Percentiles rank a stretch among this genome's conserved stretches.
phyloP scores from a whole-genome alignment of 2,113 vertebrate genomes.

The Taxidea taxus region DNA sequence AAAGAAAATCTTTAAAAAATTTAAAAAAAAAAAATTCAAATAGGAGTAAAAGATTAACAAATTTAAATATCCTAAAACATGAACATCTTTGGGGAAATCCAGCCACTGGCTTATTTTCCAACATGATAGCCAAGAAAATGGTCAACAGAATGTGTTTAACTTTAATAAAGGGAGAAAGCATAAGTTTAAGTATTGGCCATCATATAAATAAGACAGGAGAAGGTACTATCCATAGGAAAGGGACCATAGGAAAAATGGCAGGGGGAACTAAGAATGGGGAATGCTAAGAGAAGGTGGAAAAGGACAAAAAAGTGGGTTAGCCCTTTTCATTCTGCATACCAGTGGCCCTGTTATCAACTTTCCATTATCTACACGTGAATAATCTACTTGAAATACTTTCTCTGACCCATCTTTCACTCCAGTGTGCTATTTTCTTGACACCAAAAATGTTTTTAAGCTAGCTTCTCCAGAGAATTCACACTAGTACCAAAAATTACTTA shows the following conservation, averaged over 20 bases:
- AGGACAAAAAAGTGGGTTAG: neutral
- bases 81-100: neutral
- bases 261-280: neutral
- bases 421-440: neutral
- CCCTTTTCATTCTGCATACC: neutral
- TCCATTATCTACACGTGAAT: neutral
- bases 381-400: neutral
- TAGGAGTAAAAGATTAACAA: neutral
- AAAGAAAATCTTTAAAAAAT: too few relatives aligned
- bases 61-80: neutral
- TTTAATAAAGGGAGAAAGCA: neutral
- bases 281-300: neutral
- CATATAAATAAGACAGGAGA: neutral
- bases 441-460: neutral
- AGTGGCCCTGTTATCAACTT: neutral
- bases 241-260: neutral
- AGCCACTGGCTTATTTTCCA: neutral
- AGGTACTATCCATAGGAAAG: neutral
- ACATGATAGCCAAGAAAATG: neutral
- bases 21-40: conserved; percentile 28
- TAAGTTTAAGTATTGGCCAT: neutral
- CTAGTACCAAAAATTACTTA: neutral
- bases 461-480: neutral
- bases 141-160: neutral
- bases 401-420: neutral